Evolutionary conservation across 2,888 invertebrate genomes (phyloP).

Genomic region (Melangyna quadrimaculata): DNA sequence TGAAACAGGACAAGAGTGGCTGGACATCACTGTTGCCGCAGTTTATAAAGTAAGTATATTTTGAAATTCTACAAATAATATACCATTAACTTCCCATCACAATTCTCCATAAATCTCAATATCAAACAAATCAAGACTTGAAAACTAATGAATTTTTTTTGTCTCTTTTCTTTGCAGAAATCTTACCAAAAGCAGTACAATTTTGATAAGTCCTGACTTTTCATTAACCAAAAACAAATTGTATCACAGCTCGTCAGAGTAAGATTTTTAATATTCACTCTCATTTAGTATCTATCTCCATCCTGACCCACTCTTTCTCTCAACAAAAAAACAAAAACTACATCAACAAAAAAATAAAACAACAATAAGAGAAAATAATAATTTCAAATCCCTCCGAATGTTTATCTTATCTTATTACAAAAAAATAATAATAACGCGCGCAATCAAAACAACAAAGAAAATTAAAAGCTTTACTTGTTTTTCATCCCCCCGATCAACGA

Average conservation of each 20-base stretch:
- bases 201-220: conserved; percentile 94
- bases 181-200: conserved; percentile 91
- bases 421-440: conserved; percentile 57
- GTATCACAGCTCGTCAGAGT: conserved; percentile 87
- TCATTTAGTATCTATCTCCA: conserved; percentile 64
- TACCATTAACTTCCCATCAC: neutral
- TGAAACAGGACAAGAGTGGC: conserved; percentile 92
- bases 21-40: conserved; percentile 94
- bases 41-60: conserved; percentile 90
- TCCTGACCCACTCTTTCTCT: conserved; percentile 62
- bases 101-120: neutral
- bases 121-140: neutral
- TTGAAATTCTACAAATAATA: neutral
- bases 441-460: conserved; percentile 63
- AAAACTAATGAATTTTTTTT: conserved; percentile 37
- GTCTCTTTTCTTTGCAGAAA: conserved; percentile 84
- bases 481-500: conserved; percentile 67
- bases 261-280: conserved; percentile 72
- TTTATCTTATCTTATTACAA: conserved; percentile 71
- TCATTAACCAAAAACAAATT: conserved; percentile 95
- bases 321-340: conserved; percentile 27
- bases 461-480: conserved; percentile 60
- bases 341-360: conserved; percentile 29
- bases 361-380: conserved; percentile 68
- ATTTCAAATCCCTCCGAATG: conserved; percentile 74